phyloP scores from a whole-genome alignment of 2,888 invertebrate species.

The Campopleginae sp. region DNA sequence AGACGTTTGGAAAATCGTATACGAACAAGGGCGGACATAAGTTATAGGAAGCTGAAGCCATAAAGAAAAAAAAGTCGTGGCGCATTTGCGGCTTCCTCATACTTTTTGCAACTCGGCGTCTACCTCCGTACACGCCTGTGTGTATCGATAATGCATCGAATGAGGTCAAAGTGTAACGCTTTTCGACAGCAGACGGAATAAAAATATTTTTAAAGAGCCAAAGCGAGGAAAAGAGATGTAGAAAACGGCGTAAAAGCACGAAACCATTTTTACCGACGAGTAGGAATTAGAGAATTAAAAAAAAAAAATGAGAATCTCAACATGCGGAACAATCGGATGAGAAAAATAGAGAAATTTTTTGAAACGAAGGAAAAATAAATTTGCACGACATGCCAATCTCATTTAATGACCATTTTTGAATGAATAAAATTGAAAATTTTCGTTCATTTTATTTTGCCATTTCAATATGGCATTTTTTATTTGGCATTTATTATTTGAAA shows the following conservation, averaged over 20 bases:
- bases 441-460: not conserved
- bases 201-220: no score
- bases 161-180: slow-evolving; percentile 38
- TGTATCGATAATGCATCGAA: slow-evolving; percentile 3
- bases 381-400: not conserved
- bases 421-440: not conserved
- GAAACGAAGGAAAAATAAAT: not conserved
- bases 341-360: not conserved
- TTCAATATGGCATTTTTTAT: not conserved
- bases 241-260: not conserved
- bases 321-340: not conserved
- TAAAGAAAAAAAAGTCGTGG: slow-evolving; percentile 39
- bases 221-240: not conserved
- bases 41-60: slow-evolving; percentile 51
- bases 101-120: slow-evolving; percentile 21
- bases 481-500: no score
- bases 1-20: slow-evolving; percentile 35
- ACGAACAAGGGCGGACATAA: slow-evolving; percentile 33
- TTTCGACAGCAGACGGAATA: slow-evolving; percentile 36
- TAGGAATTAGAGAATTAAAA: not conserved
- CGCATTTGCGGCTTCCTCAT: slow-evolving; percentile 57
- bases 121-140: not conserved
- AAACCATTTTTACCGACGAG: not conserved
- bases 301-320: no score
- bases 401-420: not conserved